These are phyloP conservation scores for Carassius auratus DNA, from an alignment of 2,113 vertebrate genomes.

Conservation along the genomic window DNA sequence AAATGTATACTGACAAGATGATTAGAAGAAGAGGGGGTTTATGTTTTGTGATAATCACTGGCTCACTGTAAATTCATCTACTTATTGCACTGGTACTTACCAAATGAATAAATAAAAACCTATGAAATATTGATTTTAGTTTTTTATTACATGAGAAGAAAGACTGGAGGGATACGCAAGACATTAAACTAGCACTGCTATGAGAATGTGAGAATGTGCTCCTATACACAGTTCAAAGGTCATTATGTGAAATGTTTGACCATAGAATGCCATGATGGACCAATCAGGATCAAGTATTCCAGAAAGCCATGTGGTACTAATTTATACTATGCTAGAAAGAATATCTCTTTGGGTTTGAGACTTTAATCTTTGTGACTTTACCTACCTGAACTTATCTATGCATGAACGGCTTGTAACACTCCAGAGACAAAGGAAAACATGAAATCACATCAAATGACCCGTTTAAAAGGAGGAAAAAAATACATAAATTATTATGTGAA, in stretches of 20 bases:
- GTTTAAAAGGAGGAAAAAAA: neutral
- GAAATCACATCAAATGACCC: too few species aligned
- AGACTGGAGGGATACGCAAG: neutral
- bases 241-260: neutral
- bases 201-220: neutral
- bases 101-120: slow-evolving; percentile 25
- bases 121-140: slow-evolving; percentile 22
- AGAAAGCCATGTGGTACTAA: neutral
- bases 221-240: neutral
- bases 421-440: too few species aligned
- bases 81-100: slow-evolving; percentile 12
- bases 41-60: slow-evolving; percentile 1
- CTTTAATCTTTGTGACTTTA: too few species aligned
- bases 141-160: neutral
- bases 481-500: neutral
- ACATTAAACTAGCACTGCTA: neutral
- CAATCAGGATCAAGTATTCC: neutral
- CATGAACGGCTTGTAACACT: too few species aligned
- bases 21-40: neutral
- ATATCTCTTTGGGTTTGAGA: too few species aligned
- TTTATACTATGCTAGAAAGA: neutral
- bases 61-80: neutral
- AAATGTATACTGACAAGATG: neutral
- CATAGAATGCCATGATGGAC: neutral
- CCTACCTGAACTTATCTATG: too few species aligned